Base-by-base conservation (phyloP, 2,797 vertebrate genomes). In the Melanotaenia trifasciata region DNA sequence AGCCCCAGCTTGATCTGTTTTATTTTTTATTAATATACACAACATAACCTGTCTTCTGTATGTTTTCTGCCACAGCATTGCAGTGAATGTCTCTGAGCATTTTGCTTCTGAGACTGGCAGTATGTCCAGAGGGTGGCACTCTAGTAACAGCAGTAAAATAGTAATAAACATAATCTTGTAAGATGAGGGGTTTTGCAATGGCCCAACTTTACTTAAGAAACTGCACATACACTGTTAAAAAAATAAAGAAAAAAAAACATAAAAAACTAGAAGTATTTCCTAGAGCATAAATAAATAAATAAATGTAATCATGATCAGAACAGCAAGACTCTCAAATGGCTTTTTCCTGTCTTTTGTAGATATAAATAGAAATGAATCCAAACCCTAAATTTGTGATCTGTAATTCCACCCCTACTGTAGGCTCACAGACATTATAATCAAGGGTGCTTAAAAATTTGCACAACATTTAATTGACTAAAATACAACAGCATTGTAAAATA, bases 41-140 rank as follows among this genome's bases (percentile, higher is more conserved):
- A 14, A 54, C 11, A 24, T 3, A 10, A 24, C 22, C 11, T 12
- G 13, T 53, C 3, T 13, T 26, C 1, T 13, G 14, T 28, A 14
- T 54, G 51, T 5, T 22, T 32, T 67, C 36, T 63, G 13, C 33
- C 54, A 1, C 32, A 30, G 60, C 14, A 62, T 40, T 50, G 30
- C 53, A 18, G 13, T 53, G n/a, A 32, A 10, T 57, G 66, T 61
- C 26, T 45, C 6, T 30, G 40, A 59, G 36, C 58, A 63, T 47
- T 18, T 45, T 65, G n/a, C n/a, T 38, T 65, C 58, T 84, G 83
- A 1, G 5, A 33, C 69, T 50, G 63, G 35, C 70, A 70, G 45
- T 0, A 38, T 84, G 67, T 67, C 90, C 93, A 91, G 81, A 70
- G 47, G 89, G 83, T 79, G 92, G 87, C 88, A 78, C 81, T 90